These are phyloP conservation scores for Palythoa grandis DNA, from an alignment of 92 coral and sea anemone genomes.

Conservation along the genomic window DNA sequence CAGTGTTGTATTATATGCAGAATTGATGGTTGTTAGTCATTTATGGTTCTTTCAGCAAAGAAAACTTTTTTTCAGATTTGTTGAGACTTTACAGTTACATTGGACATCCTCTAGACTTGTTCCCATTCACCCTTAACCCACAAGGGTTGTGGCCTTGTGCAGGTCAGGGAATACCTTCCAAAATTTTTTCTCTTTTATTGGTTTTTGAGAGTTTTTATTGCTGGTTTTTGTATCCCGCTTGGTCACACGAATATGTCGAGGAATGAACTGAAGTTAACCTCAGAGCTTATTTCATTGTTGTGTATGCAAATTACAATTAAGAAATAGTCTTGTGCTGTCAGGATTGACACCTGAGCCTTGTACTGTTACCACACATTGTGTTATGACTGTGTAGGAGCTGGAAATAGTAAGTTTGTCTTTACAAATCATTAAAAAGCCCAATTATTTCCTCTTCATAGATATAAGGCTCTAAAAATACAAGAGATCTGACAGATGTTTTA, in stretches of 20 bases:
- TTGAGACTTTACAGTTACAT: no score
- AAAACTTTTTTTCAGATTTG: not conserved
- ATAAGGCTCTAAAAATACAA: no score
- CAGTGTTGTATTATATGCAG: not conserved
- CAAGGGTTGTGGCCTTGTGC: not conserved
- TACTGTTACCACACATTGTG: no score
- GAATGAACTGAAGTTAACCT: not conserved
- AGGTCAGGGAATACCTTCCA: not conserved
- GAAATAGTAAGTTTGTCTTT: no score
- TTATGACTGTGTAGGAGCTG: no score
- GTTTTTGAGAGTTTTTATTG: not conserved
- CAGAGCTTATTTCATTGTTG: not conserved
- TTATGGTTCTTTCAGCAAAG: not conserved
- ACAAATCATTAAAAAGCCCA: no score
- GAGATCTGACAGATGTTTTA: no score
- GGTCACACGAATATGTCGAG: not conserved
- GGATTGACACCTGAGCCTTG: no score
- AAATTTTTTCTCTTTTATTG: not conserved
- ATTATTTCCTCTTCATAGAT: no score
- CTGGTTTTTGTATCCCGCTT: not conserved
- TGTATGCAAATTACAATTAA: no score
- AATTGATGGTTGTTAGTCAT: not conserved
- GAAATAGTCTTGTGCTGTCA: no score
- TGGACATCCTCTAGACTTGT: not conserved
- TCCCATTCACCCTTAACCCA: not conserved